These are phyloP conservation scores for Hyles lineata DNA, from an alignment of 2,888 invertebrate species.

Conservation along the genomic window DNA sequence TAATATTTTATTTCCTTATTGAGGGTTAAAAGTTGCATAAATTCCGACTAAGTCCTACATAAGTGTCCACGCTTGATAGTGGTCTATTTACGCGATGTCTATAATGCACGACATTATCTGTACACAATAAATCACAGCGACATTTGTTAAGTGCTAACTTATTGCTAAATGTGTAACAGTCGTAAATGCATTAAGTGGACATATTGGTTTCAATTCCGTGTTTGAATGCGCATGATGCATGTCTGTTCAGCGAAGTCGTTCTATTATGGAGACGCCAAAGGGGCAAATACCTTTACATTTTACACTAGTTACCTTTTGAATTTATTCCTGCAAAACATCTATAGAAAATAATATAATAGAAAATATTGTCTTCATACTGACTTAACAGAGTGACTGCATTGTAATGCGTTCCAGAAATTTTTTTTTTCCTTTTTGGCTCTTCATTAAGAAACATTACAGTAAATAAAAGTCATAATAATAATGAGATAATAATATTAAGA, in stretches of 20 bases:
- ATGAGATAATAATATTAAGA: no score
- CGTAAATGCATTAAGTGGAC: slow-evolving; percentile 15
- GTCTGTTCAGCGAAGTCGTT: not conserved
- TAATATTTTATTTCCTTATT: not conserved
- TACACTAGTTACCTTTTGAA: no score
- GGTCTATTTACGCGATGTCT: slow-evolving; percentile 8
- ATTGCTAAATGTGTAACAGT: not conserved
- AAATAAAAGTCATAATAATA: no score
- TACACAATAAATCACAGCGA: slow-evolving; percentile 9
- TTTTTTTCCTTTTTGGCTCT: no score
- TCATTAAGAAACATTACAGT: no score
- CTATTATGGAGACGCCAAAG: not conserved
- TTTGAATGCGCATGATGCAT: not conserved
- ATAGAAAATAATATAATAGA: no score
- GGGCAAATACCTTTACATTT: no score
- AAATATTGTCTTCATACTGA: no score
- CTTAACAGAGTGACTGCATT: no score
- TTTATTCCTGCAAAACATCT: no score
- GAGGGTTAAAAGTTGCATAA: slow-evolving; percentile 21
- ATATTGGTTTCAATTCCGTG: slow-evolving; percentile 19
- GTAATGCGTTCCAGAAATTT: no score
- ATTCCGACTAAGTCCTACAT: not conserved
- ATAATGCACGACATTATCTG: not conserved
- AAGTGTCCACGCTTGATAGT: not conserved
- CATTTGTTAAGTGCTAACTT: slow-evolving; percentile 17